These are phyloP conservation scores for Danio aesculapii DNA, from an alignment of 2,797 vertebrate genomes.

Conservation along the genomic window DNA sequence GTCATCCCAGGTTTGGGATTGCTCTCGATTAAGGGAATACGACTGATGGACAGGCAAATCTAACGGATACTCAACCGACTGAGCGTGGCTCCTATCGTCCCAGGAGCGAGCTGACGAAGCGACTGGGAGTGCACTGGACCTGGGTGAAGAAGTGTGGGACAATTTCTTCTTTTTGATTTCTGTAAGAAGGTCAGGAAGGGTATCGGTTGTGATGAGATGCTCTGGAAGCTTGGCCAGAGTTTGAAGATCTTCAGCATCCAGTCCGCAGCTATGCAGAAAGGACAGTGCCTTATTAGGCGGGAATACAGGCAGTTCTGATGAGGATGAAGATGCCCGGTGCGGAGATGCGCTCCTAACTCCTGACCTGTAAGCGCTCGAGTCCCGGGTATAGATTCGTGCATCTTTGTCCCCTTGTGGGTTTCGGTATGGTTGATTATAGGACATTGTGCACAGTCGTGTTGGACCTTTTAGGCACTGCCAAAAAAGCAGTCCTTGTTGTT, in stretches of 20 bases:
- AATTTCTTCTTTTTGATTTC: conserved; percentile 72
- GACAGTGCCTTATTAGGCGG: conserved; percentile 63
- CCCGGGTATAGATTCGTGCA: conserved; percentile 26
- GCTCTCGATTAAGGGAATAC: conserved; percentile 53
- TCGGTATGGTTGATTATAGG: conserved; percentile 51
- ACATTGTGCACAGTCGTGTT: conserved; percentile 44
- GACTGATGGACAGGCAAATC: not conserved
- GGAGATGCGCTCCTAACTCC: not conserved
- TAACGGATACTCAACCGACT: conserved; percentile 54
- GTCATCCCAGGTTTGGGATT: conserved; percentile 58
- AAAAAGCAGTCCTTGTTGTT: conserved; percentile 1
- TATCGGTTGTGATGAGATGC: conserved; percentile 74
- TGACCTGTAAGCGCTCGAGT: conserved; percentile 33
- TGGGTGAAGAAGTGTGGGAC: conserved; percentile 35
- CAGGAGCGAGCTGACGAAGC: conserved; percentile 2
- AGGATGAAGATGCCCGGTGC: conserved; percentile 25
- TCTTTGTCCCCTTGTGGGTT: conserved; percentile 32
- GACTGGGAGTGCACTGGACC: conserved; percentile 42
- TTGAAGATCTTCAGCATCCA: conserved; percentile 74
- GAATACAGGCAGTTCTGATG: not conserved
- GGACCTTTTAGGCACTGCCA: not conserved
- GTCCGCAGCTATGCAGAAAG: conserved; percentile 77
- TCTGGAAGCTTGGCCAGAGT: conserved; percentile 76
- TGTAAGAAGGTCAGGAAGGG: conserved; percentile 73
- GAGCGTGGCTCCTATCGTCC: conserved; percentile 52